phyloP scores from a whole-genome alignment of 2,888 invertebrate genomes.

The Zelleria hepariella region DNA sequence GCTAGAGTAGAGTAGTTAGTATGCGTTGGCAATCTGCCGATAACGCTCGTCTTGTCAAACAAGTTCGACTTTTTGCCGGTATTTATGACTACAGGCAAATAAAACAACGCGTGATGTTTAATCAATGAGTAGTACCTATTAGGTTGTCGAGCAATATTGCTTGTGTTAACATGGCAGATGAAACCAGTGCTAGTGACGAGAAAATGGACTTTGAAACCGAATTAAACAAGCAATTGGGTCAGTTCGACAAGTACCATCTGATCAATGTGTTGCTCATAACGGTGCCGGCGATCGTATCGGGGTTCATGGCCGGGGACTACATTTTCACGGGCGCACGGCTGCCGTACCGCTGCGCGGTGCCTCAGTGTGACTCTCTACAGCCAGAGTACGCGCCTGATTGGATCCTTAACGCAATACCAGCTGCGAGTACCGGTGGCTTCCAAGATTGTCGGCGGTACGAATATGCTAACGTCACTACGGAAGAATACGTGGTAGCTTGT shows the following conservation, averaged over 20 bases:
- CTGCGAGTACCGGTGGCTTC: conserved; percentile 32
- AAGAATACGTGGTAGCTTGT: conserved; percentile 23
- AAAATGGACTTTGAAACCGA: conserved; percentile 41
- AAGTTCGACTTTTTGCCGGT: background rate
- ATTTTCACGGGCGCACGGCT: conserved; percentile 53
- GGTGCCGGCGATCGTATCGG: conserved; percentile 41
- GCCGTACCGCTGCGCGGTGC: conserved; percentile 44
- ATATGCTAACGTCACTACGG: conserved; percentile 13
- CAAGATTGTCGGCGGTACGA: conserved; percentile 48
- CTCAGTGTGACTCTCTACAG: conserved; percentile 39
- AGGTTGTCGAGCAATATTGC: background rate
- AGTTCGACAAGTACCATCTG: conserved; percentile 51
- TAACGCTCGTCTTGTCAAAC: background rate
- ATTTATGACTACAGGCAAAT: background rate
- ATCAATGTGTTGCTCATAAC: conserved; percentile 38
- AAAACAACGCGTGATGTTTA: background rate
- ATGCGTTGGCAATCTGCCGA: background rate
- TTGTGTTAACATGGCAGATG: background rate
- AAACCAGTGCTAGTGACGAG: background rate
- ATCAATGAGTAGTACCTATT: too few relatives aligned
- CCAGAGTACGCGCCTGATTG: conserved; percentile 44
- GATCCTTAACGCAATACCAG: conserved; percentile 46
- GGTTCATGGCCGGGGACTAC: conserved; percentile 54
- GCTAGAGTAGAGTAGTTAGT: background rate
- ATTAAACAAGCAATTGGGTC: conserved; percentile 44